phyloP scores from a whole-genome alignment of 2,888 invertebrate genomes.

The Drosophila pseudotakahashii region DNA sequence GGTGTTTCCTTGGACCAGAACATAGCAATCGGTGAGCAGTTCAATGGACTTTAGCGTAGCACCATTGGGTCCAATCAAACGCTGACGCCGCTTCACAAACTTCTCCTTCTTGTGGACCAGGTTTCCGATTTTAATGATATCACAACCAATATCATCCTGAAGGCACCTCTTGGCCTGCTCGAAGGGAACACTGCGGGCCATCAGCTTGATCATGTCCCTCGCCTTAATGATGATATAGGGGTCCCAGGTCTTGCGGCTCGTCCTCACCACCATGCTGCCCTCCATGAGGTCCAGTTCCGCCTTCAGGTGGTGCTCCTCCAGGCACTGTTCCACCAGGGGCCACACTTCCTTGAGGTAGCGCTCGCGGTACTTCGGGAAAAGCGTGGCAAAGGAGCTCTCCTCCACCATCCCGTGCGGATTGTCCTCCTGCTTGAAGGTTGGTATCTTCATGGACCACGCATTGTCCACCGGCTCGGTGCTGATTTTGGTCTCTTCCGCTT shows the following conservation, averaged over 20 bases:
- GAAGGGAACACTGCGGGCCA: constrained; percentile 97
- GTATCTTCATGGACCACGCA: constrained; percentile 94
- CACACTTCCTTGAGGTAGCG: constrained; percentile 97
- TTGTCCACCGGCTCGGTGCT: constrained; percentile 89
- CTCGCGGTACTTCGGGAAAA: constrained; percentile 99
- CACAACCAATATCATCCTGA: constrained; percentile 95
- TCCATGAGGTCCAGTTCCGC: constrained; percentile 96
- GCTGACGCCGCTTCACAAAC: constrained; percentile 96
- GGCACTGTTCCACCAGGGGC: constrained; percentile 95
- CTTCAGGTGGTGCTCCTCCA: constrained; percentile 91
- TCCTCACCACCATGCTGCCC: constrained; percentile 96
- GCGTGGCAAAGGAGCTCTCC: constrained; percentile 97
- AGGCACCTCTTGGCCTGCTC: constrained; percentile 96
- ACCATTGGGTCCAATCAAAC: constrained; percentile 98
- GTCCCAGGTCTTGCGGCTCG: constrained; percentile 99
- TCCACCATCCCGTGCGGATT: constrained; percentile 93
- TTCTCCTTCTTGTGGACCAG: constrained; percentile 95
- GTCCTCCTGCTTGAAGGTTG: constrained; percentile 93
- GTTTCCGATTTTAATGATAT: constrained; percentile 98
- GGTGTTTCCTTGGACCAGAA: constrained; percentile 98
- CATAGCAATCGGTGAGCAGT: constrained; percentile 97
- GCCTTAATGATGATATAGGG: constrained; percentile 98
- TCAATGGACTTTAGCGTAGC: constrained; percentile 99
- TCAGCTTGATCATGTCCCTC: constrained; percentile 96
- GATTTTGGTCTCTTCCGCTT: constrained; percentile 68